Evolutionary conservation across 53 echinoderm and acorn worm species (phyloP).

Genomic region (Holothuria scabra): DNA sequence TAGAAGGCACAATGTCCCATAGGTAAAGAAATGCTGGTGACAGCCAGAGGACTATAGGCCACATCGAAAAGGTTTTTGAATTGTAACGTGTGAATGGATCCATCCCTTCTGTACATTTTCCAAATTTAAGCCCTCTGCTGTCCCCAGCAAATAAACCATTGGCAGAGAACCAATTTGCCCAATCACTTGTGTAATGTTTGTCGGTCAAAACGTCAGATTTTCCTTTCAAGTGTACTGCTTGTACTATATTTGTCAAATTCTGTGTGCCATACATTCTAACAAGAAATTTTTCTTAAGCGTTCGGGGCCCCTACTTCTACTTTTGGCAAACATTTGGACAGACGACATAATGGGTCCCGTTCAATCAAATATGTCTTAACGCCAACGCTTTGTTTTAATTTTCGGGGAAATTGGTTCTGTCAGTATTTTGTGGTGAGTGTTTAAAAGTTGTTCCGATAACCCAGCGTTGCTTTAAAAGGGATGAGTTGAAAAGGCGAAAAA

Average conservation of each 20-base stretch:
- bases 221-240: background rate
- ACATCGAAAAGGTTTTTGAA: conserved; percentile 7
- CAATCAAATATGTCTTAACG: background rate
- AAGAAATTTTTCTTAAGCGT: background rate
- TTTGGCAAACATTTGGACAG: background rate
- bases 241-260: background rate
- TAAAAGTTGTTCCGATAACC: no score
- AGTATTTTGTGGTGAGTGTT: no score
- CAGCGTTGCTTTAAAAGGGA: no score
- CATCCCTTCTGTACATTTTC: conserved; percentile 15
- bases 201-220: background rate
- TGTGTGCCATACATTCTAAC: background rate
- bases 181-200: background rate
- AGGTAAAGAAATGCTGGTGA: background rate
- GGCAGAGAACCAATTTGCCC: background rate
- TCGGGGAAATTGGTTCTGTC: no score
- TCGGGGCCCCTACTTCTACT: background rate
- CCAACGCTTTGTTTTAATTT: no score
- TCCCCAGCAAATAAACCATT: conserved; percentile 23
- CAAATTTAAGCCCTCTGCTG: background rate
- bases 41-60: conserved; percentile 15
- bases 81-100: background rate
- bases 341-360: background rate
- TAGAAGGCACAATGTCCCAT: background rate
- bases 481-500: no score